Evolutionary conservation across 2,113 vertebrate genomes (phyloP).

Genomic region (Todiramphus saurophagus): DNA sequence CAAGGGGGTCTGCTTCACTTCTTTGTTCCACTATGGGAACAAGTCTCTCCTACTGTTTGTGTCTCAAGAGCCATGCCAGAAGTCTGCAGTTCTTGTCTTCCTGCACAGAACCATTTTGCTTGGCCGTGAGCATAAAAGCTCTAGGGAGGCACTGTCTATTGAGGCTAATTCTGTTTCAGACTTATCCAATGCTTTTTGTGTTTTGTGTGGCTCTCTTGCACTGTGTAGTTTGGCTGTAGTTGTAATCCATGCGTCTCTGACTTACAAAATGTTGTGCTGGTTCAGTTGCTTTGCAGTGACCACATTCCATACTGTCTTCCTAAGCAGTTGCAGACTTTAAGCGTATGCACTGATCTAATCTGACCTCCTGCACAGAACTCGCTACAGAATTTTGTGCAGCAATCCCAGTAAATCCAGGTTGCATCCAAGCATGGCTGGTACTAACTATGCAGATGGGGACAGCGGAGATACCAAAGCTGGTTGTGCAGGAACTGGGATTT

Average conservation of each 20-base stretch:
- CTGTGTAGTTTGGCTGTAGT: conserved; percentile 42
- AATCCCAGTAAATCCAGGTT: background rate
- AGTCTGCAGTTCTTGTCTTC: conserved; percentile 62
- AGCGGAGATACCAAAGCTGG: background rate
- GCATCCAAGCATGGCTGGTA: background rate
- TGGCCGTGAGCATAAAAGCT: conserved; percentile 46
- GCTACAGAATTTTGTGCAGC: background rate
- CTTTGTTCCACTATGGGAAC: conserved; percentile 40
- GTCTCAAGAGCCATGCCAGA: conserved; percentile 53
- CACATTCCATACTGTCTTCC: background rate
- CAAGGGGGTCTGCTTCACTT: conserved; percentile 6
- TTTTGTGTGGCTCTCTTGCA: conserved; percentile 41
- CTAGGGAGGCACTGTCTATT: conserved; percentile 47
- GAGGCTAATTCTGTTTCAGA: conserved; percentile 49
- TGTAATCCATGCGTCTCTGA: conserved; percentile 17
- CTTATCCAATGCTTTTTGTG: conserved; percentile 22
- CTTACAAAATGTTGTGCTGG: background rate
- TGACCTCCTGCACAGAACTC: background rate
- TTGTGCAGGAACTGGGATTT: background rate
- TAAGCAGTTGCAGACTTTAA: background rate
- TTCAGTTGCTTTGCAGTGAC: conserved; percentile 8
- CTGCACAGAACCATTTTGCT: conserved; percentile 44
- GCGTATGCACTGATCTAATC: background rate
- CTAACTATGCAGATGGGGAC: background rate
- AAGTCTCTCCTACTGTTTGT: conserved; percentile 26